Conservation (phyloP, 2,113 vertebrate genomes). For the Laticauda laticaudata region DNA sequence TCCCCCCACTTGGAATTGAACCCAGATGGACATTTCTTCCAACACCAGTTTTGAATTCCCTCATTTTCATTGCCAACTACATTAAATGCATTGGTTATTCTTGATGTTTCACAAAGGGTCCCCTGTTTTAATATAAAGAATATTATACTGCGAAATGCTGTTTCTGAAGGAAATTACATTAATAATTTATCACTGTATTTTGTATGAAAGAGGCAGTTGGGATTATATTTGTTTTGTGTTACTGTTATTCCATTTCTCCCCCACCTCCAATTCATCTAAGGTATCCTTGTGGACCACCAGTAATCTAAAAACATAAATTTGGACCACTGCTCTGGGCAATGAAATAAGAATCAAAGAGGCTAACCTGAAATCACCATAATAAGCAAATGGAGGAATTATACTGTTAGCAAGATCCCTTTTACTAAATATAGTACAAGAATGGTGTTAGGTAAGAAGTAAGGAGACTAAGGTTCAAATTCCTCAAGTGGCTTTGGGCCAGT, state of each 20-base stretch:
- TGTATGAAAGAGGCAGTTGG: neutral
- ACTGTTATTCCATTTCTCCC: neutral
- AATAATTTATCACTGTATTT: neutral
- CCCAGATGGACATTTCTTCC: too few species aligned
- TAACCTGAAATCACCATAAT: neutral
- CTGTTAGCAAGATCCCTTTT: neutral
- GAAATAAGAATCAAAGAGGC: neutral
- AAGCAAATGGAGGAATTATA: neutral
- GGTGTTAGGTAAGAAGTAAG: neutral
- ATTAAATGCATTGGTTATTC: neutral
- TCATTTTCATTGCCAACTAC: neutral
- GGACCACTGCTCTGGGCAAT: neutral
- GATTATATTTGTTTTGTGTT: neutral
- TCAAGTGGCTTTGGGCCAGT: neutral
- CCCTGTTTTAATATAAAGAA: neutral
- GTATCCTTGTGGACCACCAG: neutral
- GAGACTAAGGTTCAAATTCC: neutral
- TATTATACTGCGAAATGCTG: neutral
- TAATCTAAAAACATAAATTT: neutral
- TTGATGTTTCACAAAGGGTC: neutral
- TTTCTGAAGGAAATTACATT: neutral
- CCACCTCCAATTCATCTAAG: neutral
- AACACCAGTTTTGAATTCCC: neutral
- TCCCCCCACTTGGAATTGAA: too few species aligned
- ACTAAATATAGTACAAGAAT: neutral